These are phyloP conservation scores for Epinephelus coioides DNA, from an alignment of 2,797 vertebrate genomes.

Conservation along the genomic window DNA sequence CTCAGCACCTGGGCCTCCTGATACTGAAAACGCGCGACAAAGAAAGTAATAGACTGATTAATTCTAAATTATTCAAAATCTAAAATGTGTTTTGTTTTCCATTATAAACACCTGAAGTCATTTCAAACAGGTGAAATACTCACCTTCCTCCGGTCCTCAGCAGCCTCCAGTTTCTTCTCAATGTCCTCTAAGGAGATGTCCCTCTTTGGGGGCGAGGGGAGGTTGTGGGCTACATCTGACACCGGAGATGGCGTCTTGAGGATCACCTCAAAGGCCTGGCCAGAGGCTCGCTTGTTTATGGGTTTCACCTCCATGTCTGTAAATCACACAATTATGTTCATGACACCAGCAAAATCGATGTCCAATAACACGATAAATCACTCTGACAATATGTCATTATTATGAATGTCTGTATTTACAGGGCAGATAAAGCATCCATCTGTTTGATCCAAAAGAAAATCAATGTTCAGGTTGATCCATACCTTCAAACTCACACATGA, in stretches of 20 bases:
- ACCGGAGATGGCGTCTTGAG: slow-evolving; percentile 95
- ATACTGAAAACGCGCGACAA: slow-evolving; percentile 80
- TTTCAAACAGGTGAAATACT: slow-evolving; percentile 33
- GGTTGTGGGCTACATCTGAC: slow-evolving; percentile 89
- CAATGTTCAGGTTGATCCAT: slow-evolving; percentile 44
- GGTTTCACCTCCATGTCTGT: slow-evolving; percentile 98
- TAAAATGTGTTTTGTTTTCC: not conserved
- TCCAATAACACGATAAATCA: slow-evolving; percentile 21
- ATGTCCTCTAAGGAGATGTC: slow-evolving; percentile 96
- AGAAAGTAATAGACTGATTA: not conserved
- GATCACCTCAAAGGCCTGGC: slow-evolving; percentile 98
- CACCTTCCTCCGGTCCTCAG: slow-evolving; percentile 96
- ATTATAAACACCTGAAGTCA: not conserved
- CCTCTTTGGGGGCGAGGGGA: slow-evolving; percentile 92
- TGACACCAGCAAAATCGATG: slow-evolving; percentile 30
- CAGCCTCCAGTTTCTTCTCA: slow-evolving; percentile 96
- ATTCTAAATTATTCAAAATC: slow-evolving; percentile 5
- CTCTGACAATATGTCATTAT: not conserved
- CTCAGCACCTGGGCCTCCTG: slow-evolving; percentile 95
- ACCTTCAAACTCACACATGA: slow-evolving; percentile 95
- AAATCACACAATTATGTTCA: slow-evolving; percentile 40
- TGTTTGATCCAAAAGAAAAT: slow-evolving; percentile 26
- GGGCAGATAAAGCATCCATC: slow-evolving; percentile 10
- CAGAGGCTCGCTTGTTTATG: slow-evolving; percentile 95
- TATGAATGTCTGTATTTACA: slow-evolving; percentile 4